These are phyloP conservation scores for Acrobasis suavella DNA, from an alignment of 2,888 invertebrate species.

Conservation along the genomic window DNA sequence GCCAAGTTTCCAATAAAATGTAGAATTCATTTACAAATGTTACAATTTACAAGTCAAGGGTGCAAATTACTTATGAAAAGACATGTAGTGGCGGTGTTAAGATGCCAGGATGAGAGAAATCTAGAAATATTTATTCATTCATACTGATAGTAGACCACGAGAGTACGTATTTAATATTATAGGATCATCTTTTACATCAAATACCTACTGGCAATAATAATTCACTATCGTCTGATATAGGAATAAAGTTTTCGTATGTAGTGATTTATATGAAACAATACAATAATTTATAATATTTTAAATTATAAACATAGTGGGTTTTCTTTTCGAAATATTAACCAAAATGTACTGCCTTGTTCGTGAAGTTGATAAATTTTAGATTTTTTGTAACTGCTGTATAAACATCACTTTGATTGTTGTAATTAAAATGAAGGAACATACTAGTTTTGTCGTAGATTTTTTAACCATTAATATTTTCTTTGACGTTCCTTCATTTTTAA, in stretches of 20 bases:
- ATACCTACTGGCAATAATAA: slow-evolving; percentile 38
- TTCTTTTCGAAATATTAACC: slow-evolving; percentile 41
- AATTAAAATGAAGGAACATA: slow-evolving; percentile 39
- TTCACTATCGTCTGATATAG: slow-evolving; percentile 39
- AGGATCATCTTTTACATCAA: slow-evolving; percentile 30
- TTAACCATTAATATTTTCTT: neutral
- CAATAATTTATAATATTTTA: slow-evolving; percentile 33
- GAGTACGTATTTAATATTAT: slow-evolving; percentile 29
- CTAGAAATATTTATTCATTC: slow-evolving; percentile 35
- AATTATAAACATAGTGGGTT: slow-evolving; percentile 34
- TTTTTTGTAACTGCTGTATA: slow-evolving; percentile 29
- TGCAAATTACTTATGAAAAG: slow-evolving; percentile 37
- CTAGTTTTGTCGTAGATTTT: slow-evolving; percentile 10
- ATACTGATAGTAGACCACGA: slow-evolving; percentile 34
- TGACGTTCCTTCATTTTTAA: slow-evolving; percentile 27
- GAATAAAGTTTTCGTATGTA: slow-evolving; percentile 31
- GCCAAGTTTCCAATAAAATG: slow-evolving; percentile 16
- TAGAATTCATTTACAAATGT: slow-evolving; percentile 16
- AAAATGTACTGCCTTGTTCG: slow-evolving; percentile 58
- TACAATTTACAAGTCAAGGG: slow-evolving; percentile 23
- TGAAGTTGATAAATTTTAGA: slow-evolving; percentile 45
- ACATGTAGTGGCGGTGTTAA: slow-evolving; percentile 31
- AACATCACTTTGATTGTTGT: slow-evolving; percentile 41
- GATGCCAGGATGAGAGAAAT: slow-evolving; percentile 32
- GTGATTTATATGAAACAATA: slow-evolving; percentile 37